Evolutionary conservation across 2,113 vertebrate species (phyloP).

Genomic region (Aegithalos caudatus): DNA sequence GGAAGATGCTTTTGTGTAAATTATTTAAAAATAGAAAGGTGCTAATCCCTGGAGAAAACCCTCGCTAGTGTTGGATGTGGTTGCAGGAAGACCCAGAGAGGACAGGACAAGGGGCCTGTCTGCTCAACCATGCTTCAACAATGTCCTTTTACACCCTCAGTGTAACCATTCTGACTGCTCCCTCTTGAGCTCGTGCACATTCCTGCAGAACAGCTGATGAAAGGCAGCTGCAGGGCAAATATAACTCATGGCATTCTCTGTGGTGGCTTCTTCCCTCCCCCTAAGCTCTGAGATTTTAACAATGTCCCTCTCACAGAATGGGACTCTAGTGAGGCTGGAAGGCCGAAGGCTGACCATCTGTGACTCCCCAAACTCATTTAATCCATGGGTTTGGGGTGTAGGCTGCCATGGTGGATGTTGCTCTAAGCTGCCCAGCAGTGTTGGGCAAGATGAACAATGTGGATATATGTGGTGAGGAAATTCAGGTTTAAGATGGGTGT

Average conservation of each 20-base stretch:
- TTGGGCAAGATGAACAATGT: background rate
- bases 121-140: background rate
- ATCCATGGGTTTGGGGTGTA: background rate
- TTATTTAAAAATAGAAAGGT: slow-evolving; percentile 42
- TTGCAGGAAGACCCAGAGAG: background rate
- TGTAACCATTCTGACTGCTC: background rate
- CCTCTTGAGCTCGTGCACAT: background rate
- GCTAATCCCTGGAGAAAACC: slow-evolving; percentile 34
- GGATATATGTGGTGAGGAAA: background rate
- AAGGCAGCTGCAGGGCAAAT: background rate
- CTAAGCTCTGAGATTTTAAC: background rate
- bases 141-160: background rate
- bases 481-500: background rate
- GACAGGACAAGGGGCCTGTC: background rate
- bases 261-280: background rate
- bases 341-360: background rate
- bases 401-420: background rate
- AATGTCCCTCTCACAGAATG: background rate
- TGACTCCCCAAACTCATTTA: background rate
- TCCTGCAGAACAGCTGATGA: background rate
- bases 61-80: accelerated
- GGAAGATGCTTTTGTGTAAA: slow-evolving; percentile 34
- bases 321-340: background rate
- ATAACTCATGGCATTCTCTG: background rate
- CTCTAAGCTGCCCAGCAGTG: background rate